phyloP scores from a whole-genome alignment of 2,888 invertebrate species.

The Xestia sexstrigata region DNA sequence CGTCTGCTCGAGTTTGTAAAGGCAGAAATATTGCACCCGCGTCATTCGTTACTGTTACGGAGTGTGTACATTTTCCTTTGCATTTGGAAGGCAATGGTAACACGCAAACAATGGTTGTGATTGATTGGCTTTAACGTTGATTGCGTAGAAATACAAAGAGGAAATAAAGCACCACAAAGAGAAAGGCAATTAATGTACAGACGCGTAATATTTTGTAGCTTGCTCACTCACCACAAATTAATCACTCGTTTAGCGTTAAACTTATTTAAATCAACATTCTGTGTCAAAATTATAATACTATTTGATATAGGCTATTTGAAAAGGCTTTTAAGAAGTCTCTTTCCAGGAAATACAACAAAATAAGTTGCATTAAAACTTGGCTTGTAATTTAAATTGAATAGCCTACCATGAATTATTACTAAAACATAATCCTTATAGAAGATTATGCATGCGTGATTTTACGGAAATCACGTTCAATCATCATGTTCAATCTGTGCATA shows the following conservation, averaged over 20 bases:
- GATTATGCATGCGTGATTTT: not conserved
- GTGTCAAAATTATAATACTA: not conserved
- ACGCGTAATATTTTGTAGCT: not conserved
- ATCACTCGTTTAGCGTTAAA: not conserved
- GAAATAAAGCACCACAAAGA: too few relatives aligned
- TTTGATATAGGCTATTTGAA: not conserved
- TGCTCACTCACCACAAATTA: not conserved
- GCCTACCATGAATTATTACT: not conserved
- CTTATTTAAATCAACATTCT: not conserved
- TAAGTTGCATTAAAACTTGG: not conserved
- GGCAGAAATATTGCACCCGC: conserved; percentile 56
- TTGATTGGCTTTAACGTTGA: not conserved
- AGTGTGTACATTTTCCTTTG: conserved; percentile 33
- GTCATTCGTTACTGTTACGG: conserved; percentile 47
- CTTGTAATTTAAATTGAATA: conserved; percentile 15
- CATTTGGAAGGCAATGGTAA: not conserved
- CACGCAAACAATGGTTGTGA: not conserved
- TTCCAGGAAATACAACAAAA: not conserved
- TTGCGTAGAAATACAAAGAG: not conserved
- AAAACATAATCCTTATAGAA: not conserved
- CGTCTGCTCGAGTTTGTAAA: conserved; percentile 45
- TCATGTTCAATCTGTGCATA: not conserved
- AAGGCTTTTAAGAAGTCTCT: not conserved
- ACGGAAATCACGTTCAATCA: too few relatives aligned
- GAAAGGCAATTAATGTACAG: not conserved